These are phyloP conservation scores for Sebastes cheni DNA, from an alignment of 2,797 vertebrate genomes.

Conservation along the genomic window DNA sequence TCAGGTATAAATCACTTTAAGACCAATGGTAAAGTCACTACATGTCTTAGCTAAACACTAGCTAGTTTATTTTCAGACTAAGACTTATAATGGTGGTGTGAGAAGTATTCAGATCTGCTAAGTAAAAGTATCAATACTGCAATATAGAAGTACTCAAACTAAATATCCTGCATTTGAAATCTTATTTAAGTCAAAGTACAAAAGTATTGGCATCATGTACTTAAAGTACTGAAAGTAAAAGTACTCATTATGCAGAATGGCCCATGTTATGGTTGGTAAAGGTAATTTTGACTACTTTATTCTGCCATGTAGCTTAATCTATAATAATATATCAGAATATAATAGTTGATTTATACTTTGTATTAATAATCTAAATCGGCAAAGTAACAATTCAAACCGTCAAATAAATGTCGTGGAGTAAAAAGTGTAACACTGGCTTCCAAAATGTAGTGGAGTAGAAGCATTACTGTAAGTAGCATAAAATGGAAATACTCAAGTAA, in stretches of 20 bases:
- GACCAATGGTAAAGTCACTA: not conserved
- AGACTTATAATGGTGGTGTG: not conserved
- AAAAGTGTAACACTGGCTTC: not conserved
- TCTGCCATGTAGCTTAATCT: too few species aligned
- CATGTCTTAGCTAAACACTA: not conserved
- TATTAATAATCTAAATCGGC: not conserved
- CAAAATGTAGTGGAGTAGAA: not conserved
- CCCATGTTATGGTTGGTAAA: too few species aligned
- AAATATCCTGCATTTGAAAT: not conserved
- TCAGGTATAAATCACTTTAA: not conserved
- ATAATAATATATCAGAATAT: too few species aligned
- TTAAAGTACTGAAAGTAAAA: too few species aligned
- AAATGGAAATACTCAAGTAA: not conserved
- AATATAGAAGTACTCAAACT: not conserved
- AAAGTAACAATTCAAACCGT: not conserved
- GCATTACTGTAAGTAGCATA: not conserved
- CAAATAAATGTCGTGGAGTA: not conserved
- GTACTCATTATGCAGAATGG: too few species aligned
- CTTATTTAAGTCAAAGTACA: too few species aligned
- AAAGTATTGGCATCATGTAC: too few species aligned
- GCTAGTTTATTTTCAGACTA: not conserved
- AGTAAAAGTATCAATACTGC: not conserved
- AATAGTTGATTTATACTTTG: too few species aligned
- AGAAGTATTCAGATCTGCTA: not conserved
- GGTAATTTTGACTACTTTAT: too few species aligned